Percentiles rank a stretch among this genome's conserved stretches.
phyloP scores from a whole-genome alignment of 2,888 invertebrate genomes.

The Heliothis peltigera region DNA sequence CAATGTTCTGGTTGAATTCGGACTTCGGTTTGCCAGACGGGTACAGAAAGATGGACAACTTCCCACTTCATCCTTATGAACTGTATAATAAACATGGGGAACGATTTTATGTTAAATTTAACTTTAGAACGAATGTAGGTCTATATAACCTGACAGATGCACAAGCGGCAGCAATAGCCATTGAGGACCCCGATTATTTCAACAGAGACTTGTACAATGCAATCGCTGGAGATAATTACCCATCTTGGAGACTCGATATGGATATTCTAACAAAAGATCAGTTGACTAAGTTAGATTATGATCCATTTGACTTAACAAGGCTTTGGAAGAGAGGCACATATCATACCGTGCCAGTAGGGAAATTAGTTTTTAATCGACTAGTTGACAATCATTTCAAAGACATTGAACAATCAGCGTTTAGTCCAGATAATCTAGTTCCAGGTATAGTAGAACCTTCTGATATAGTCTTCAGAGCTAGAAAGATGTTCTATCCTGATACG shows the following conservation, averaged over 20 bases:
- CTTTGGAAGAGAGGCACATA: slow-evolving; percentile 81
- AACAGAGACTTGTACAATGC: slow-evolving; percentile 95
- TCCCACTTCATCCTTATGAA: slow-evolving; percentile 97
- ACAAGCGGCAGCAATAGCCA: slow-evolving; percentile 91
- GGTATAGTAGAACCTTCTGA: slow-evolving; percentile 80
- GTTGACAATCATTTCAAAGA: slow-evolving; percentile 75
- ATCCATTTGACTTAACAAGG: slow-evolving; percentile 79
- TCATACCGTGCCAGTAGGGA: slow-evolving; percentile 71
- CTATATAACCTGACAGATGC: slow-evolving; percentile 93
- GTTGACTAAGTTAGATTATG: slow-evolving; percentile 69
- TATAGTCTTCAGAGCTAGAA: slow-evolving; percentile 71
- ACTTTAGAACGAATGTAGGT: slow-evolving; percentile 96
- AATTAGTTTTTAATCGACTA: slow-evolving; percentile 71
- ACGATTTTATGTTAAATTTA: slow-evolving; percentile 95
- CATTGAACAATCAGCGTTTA: slow-evolving; percentile 73
- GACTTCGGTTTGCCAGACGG: slow-evolving; percentile 97
- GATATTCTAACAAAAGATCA: slow-evolving; percentile 73
- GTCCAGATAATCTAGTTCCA: slow-evolving; percentile 79
- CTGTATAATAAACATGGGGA: slow-evolving; percentile 93
- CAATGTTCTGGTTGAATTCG: slow-evolving; percentile 93
- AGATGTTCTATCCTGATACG: slow-evolving; percentile 73
- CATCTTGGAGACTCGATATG: slow-evolving; percentile 78
- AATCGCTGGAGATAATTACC: slow-evolving; percentile 91
- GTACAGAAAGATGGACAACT: slow-evolving; percentile 96
- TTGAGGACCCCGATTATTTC: slow-evolving; percentile 94